These are phyloP conservation scores for Bryconaethiops microstoma DNA, from an alignment of 2,797 vertebrate genomes.

Conservation along the genomic window DNA sequence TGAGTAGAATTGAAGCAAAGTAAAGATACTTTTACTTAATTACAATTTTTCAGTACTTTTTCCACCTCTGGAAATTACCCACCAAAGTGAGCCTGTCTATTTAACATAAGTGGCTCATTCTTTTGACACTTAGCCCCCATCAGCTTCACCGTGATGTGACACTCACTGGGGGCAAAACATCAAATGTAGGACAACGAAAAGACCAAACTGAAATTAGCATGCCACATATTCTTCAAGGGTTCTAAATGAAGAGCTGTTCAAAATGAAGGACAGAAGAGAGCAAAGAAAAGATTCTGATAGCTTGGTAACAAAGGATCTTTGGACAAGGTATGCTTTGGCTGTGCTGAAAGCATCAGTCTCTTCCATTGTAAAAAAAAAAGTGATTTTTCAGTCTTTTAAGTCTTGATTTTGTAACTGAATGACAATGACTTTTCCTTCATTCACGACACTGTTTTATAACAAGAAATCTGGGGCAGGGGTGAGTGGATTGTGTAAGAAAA, in stretches of 20 bases:
- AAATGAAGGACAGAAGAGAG: neutral
- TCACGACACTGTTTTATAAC: constrained; percentile 44
- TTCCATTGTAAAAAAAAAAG: constrained; percentile 13
- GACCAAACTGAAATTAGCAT: neutral
- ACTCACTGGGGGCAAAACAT: neutral
- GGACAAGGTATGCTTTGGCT: neutral
- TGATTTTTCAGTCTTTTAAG: neutral
- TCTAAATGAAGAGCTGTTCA: neutral
- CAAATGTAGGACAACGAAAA: neutral
- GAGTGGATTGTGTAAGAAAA: constrained; percentile 18
- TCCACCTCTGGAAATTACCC: neutral
- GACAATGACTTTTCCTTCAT: constrained; percentile 42
- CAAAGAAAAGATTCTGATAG: neutral
- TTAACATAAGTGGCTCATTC: neutral
- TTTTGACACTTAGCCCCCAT: neutral
- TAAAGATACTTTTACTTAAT: no score
- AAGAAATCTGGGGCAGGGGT: neutral
- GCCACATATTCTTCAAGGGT: neutral
- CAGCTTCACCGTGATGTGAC: neutral
- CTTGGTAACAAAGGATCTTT: neutral
- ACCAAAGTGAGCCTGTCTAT: neutral
- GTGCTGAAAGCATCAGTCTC: neutral
- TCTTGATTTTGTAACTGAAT: constrained; percentile 28
- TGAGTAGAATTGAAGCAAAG: no score
- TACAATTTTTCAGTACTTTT: no score